Base-by-base conservation (phyloP, 2,113 vertebrate genomes). In the Rhynchomys soricoides region DNA sequence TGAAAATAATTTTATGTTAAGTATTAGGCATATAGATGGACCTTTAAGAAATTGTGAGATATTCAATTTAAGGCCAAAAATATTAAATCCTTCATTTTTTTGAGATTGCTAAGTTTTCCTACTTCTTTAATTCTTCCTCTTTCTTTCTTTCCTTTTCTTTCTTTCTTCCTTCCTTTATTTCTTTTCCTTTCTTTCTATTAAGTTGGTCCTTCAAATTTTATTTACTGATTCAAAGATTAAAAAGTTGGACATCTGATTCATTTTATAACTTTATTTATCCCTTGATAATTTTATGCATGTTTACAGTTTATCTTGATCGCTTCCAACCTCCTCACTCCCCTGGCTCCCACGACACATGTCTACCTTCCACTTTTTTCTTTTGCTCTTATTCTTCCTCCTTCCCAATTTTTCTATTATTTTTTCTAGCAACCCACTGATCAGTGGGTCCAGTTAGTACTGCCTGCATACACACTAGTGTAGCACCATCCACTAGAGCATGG, bases 1-100 rank as follows among this genome's bases (percentile, higher is more conserved):
- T 68, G 34, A 83, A 95, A 94, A 86, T 68, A 77, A 59, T 91
- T 91, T 89, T 85, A 88, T 95, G 66, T 88, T 89, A 90, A 45
- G 0, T 82, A 31, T 81, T 78, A 93, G 77, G 37, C 10, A 89
- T 4, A 77, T 55, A 43, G 2, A 17, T 68, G 11, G 29, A 34
- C 26, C 24, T 70, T 66, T 52, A 86, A 87, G 45, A 91, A 70
- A 91, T 9, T 74, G 3, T 15, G 74, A 85, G 43, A 71, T 88
- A 4, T 86, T 81, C 62, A 90, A 31, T 83, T 90, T 96, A 64
- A 93, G 43, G 83, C 19, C 82, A 43, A 94, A 71, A 87, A 34
- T 6, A 45, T 59, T 90, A 95, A 90, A 24, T 13, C 17, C 19
- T 92, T 86, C 37, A 79, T n/a, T 94, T 86, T 87, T 66, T 45